Evolutionary conservation across 2,797 vertebrate genomes (phyloP), one percentile per base, ranked within the genome.

Genomic region (Labroides dimidiatus): DNA sequence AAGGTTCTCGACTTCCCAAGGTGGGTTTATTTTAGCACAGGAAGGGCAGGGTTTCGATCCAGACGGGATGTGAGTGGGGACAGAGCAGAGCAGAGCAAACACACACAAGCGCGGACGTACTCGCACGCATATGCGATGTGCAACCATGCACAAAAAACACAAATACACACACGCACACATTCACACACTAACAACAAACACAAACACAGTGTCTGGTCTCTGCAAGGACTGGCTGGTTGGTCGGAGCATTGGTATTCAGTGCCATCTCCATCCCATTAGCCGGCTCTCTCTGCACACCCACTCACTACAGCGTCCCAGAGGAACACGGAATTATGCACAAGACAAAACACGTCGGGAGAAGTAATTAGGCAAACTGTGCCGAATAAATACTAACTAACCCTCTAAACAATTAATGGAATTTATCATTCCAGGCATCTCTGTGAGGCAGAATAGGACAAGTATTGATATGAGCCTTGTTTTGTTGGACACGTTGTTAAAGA

Each of bases 11-110:
- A 84, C 86, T 84, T 90, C 87, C 89, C 88, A 91, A 90, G 90
- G 91, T 92, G 92, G 90, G 87, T 90, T 93, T 92, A 91, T 91
- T 91, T 90, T 92, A 90, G 88, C 82, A 87, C 91, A 92, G 90
- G 90, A 91, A 93, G 91, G 90, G 86, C 91, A 91, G 84, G 84
- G 88, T 89, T 93, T 92, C 91, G 89, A 94, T 92, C 91, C 78
- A 80, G 90, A 86, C 83, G 78, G 87, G 87, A 91, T 92, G 88
- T 80, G 76, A 87, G 85, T 53, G 63, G 58, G 82, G 75, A 85
- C 63, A 68, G 78, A 85, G 71, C 66, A 77, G 66, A 72, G 57
- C 57, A 65, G 39, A 57, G 24, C 24, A 27, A 27, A 27, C 24
- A 27, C 24, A 27, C 24, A 27, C 24, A 27, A 55, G 39, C 49